Evolutionary conservation across 1,140 invertebrate genomes (phyloP), one percentile per base, ranked within the genome.

Genomic region (Apis cerana): DNA sequence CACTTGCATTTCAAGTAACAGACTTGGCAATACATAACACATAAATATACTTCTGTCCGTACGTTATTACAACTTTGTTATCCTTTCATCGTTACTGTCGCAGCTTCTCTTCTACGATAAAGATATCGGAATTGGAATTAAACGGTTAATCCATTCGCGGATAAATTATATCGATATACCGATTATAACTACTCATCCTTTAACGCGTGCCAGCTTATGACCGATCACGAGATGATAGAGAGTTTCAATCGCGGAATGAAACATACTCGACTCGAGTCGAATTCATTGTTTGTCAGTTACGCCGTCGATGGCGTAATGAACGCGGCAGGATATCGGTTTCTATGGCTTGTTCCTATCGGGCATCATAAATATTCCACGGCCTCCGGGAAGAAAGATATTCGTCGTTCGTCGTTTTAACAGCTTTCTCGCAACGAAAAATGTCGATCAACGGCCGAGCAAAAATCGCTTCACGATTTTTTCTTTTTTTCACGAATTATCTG

Each of bases 211-310:
- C 79, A 21, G 54, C 71, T 75, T 75, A 67, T 33, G 62, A 81
- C 80, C 27, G 72, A 82, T 75, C 43, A 56, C 64, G 54, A 59
- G 64, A 69, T 12, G 80, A 76, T 56, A 69, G 65, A 69, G 77
- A 82, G 82, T 81, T 83, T 52, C 17, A 9, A 58, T 58, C 75
- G 68, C 74, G 78, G 76, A 78, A 82, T 77, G 85, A 75, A 75
- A 75, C 59, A 50, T 48, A 75, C 71, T 56, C 50, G 48, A 43
- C 82, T 80, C 78, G 74, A 48, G 17, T 78, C 82, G 80, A 85
- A 88, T 90, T 83, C 85, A 85, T 88, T 79, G 74, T 85, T 77
- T 64, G 68, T 83, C 82, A 80, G 75, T 43, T 43, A 71, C 82
- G 77, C 81, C 79, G 11, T 17, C 68, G 74, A 59, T 82, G 74